Base-by-base conservation (phyloP, 2,797 vertebrate species). In the Semotilus atromaculatus region DNA sequence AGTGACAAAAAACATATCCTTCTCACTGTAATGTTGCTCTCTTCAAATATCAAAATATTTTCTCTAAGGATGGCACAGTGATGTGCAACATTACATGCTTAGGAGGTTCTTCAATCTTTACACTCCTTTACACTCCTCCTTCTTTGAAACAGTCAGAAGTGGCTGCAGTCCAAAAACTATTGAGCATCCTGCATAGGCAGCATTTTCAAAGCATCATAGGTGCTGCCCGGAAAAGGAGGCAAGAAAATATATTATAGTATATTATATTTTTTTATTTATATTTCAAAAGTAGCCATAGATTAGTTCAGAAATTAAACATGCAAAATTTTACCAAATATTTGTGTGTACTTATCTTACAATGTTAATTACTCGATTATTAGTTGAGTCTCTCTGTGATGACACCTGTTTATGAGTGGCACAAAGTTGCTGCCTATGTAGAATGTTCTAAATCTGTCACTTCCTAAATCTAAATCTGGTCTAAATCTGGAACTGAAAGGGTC, bases 61-160 rank as follows among this genome's bases (percentile, higher is more conserved):
- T 64, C 87, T 89, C 82, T 78, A 76, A 86, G 82, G 77, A 80
- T 40, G 23, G 45, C n/a, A 29, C 73, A 74, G 76, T 84, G 87
- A 91, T 89, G 87, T 88, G 86, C 64, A 81, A 23, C 88, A 90
- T 91, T 85, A 88, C 31, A 83, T 90, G 84, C 90, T 85, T 86
- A 87, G 48, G 38, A 86, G 86, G 51, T 48, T 89, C 80, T 90
- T 86, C 90, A 85, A 53, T 84, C 88, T 88, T 93, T 93, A 90
- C 83, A 91, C 53, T 76, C 58, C 45, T 80, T 70, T 79, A 43
- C 74, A 70, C 40, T 75, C 53, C 53, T 38, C 7, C 70, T 79
- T 70, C 73, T 26, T 82, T 73, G 21, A 82, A 82, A 53, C 73
- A 51, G 11, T n/a, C 45, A 51, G 31, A 83, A 53, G 48, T 83